Base-by-base conservation (phyloP, 2,797 vertebrate genomes). In the Sciaenops ocellatus region DNA sequence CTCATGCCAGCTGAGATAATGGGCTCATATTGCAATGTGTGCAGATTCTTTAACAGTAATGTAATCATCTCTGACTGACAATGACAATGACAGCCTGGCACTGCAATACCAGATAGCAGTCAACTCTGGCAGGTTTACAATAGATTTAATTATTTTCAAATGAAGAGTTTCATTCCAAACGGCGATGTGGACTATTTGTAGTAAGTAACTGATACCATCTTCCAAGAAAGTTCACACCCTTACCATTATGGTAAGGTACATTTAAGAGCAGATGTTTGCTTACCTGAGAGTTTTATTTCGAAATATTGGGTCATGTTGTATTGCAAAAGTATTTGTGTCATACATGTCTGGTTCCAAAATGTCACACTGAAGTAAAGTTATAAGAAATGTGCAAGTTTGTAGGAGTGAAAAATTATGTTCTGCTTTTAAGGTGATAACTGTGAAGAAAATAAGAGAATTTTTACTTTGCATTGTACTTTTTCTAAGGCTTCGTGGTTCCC, bases 401-500 rank as follows among this genome's bases (percentile, higher is more conserved):
- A 46, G 17, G 17, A 28, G 55, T 60, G 5, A 28, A 22, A 1
- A 30, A 6, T 41, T 48, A 10, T 17, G 5, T 75, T 42, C 6
- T 59, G 1, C 1, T 48, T 16, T 34, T 6, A 56, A 38, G 54
- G 28, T n/a, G 6, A 22, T 22, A 50, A 55, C 57, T 50, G 44
- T 12, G 13, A 56, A n/a, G 24, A 44, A 57, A 62, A 26, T 3
- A 3, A 51, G 22, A 71, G 17, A 62, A 44, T 67, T 47, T 52
- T 46, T 42, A 86, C 57, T 61, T 50, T 44, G 61, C 1, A 9
- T 28, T 38, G 15, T 94, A 96, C 95, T 10, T 93, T 88, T 93
- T 87, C 96, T 91, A 15, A 96, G 3, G 80, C 95, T 96, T 66
- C 96, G 90, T 62, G 96, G 96, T 83, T 95, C 94, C 76, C 94